Base-by-base conservation (phyloP, 2,797 vertebrate genomes). In the Ceryle rudis region DNA sequence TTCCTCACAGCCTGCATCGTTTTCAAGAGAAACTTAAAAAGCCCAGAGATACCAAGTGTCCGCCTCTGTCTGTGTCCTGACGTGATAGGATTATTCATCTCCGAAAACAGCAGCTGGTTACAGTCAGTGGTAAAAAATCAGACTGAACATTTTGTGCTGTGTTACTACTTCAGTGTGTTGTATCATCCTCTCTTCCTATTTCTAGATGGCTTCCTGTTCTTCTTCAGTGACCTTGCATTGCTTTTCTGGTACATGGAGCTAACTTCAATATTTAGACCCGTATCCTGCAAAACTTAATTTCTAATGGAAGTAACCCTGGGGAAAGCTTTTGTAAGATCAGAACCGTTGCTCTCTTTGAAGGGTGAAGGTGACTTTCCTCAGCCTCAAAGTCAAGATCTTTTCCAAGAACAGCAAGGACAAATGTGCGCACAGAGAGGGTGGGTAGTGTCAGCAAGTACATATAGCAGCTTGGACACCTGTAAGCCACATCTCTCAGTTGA, bases 131-230 rank as follows among this genome's bases (percentile, higher is more conserved):
- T 75, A 64, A 74, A 78, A 60, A 79, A 58, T 1, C 79, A 88
- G 73, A 81, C 73, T 35, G 86, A 81, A 95, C 86, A 23, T 89
- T 95, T 79, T 94, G 94, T 96, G 86, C 92, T 83, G 66, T 3
- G 55, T 93, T 86, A 60, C 44, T 41, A 37, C 88, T 91, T 23
- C 15, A 62, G 28, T 28, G n/a, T 28, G 3, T 73, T 31, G 72
- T 67, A 61, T 77, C 3, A 1, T 21, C 42, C 73, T 94, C 79
- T 74, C 6, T 41, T 26, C 54, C 83, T 94, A 42, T 95, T 95
- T 92, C 86, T 51, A 92, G 91, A 67, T 4, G 0, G 29, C 37
- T 90, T 91, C 93, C 66, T 83, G 61, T 64, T 92, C 84, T 89
- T 61, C 89, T 90, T 78, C 4, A 1, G 49, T 91, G 87, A 93